A percentile compares a stretch with the other conserved stretches of the same genome.
Conservation (phyloP, 2,797 vertebrate species). For the Rallus crepitans region DNA sequence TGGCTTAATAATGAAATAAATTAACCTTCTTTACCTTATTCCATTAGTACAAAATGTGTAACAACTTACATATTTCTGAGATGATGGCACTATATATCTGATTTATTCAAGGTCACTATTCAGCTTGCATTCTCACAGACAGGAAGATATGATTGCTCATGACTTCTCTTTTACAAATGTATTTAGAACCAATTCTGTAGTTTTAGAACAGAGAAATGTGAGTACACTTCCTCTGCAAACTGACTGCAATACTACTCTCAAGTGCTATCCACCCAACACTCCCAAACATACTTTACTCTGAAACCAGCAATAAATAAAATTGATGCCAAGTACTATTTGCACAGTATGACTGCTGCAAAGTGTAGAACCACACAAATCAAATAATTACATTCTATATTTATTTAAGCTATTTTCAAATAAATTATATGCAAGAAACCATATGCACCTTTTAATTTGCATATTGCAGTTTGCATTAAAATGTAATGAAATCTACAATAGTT, state of each 20-base stretch:
- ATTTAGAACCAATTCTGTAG: neutral
- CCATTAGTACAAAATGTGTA: neutral
- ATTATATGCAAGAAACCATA: neutral
- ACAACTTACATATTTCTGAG: neutral
- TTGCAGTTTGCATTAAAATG: neutral
- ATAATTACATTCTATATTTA: neutral
- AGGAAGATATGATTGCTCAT: neutral
- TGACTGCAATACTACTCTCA: neutral
- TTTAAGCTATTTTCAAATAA: neutral
- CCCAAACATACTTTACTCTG: neutral
- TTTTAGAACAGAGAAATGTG: neutral
- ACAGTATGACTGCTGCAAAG: neutral
- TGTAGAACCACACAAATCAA: neutral
- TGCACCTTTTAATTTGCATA: neutral
- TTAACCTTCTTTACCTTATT: neutral
- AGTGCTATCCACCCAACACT: neutral
- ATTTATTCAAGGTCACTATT: neutral
- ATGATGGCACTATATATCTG: neutral
- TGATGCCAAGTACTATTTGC: neutral
- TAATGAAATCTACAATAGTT: conserved; percentile 2
- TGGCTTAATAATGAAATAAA: neutral
- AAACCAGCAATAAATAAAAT: conserved; percentile 26
- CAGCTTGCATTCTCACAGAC: neutral
- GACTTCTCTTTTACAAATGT: neutral
- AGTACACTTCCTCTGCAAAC: neutral